Evolutionary conservation across 2,797 vertebrate species (phyloP).

Genomic region (Clarias laeviceps): DNA sequence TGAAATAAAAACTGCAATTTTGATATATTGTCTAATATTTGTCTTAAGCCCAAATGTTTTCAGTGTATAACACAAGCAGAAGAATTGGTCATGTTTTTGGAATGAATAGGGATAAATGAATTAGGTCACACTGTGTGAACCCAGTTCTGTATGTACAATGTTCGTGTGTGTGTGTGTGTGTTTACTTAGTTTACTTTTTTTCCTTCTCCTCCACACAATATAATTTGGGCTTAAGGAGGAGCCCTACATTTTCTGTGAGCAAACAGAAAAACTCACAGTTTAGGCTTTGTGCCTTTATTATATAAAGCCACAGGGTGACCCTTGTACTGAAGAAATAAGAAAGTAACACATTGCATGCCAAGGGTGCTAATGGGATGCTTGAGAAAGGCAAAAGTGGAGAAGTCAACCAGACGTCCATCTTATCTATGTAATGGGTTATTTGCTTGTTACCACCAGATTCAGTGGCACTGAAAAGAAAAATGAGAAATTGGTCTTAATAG

Average conservation of each 20-base stretch:
- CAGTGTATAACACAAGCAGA: neutral
- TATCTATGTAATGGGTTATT: neutral
- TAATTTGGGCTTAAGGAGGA: neutral
- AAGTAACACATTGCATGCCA: neutral
- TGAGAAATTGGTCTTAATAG: neutral
- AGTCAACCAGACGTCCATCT: neutral
- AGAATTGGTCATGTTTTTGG: neutral
- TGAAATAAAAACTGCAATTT: neutral
- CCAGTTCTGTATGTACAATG: neutral
- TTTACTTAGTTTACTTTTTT: neutral
- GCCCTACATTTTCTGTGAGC: neutral
- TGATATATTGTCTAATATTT: neutral
- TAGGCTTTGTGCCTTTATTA: neutral
- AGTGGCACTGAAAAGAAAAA: neutral
- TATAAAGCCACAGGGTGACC: neutral
- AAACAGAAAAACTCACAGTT: neutral
- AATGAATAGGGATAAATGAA: neutral
- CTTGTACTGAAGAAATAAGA: neutral
- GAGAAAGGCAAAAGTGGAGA: neutral
- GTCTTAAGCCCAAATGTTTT: neutral
- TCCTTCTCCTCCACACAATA: too few species aligned
- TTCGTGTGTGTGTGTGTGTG: neutral
- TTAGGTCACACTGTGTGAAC: neutral
- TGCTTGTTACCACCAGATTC: neutral
- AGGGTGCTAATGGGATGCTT: neutral